Percentiles rank a stretch among this genome's conserved stretches.
phyloP scores from a whole-genome alignment of 2,113 vertebrate species.

The Meleagris gallopavo region DNA sequence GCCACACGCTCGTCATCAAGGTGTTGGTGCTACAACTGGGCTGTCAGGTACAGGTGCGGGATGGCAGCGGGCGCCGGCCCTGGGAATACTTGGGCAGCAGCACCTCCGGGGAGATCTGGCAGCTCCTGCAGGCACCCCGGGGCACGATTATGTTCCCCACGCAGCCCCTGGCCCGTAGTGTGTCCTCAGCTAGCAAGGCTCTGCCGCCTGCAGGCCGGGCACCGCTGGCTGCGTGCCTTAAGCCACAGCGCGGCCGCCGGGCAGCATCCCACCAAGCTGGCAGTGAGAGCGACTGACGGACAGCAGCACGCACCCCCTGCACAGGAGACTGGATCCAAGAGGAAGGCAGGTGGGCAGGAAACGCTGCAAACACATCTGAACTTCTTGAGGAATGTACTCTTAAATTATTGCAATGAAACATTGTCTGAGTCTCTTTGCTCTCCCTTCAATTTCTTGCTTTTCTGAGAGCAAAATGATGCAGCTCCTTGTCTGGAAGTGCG shows the following conservation, averaged over 20 bases:
- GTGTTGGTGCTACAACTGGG: conserved; percentile 86
- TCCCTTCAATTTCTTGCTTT: neutral
- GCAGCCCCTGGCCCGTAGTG: conserved; percentile 32
- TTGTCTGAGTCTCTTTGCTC: conserved; percentile 14
- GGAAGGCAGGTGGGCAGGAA: neutral
- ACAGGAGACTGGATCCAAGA: neutral
- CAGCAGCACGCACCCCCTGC: neutral
- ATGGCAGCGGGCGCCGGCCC: conserved; percentile 86
- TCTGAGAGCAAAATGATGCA: neutral
- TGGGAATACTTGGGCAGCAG: conserved; percentile 88
- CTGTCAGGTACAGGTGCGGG: conserved; percentile 83
- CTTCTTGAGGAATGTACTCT: neutral
- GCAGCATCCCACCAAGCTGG: neutral
- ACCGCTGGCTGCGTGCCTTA: conserved; percentile 75
- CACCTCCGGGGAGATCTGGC: conserved; percentile 81
- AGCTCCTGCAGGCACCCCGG: conserved; percentile 85
- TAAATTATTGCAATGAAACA: neutral
- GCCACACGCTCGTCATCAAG: conserved; percentile 84
- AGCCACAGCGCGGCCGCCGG: conserved; percentile 47
- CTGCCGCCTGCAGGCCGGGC: conserved; percentile 64
- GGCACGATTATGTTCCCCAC: conserved; percentile 78
- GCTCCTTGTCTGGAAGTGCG: neutral
- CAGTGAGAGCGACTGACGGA: conserved; percentile 1
- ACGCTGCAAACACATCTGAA: conserved; percentile 43
- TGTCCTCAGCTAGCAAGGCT: conserved; percentile 16